Conservation (phyloP, 2,113 vertebrate genomes). For the Takifugu flavidus region DNA sequence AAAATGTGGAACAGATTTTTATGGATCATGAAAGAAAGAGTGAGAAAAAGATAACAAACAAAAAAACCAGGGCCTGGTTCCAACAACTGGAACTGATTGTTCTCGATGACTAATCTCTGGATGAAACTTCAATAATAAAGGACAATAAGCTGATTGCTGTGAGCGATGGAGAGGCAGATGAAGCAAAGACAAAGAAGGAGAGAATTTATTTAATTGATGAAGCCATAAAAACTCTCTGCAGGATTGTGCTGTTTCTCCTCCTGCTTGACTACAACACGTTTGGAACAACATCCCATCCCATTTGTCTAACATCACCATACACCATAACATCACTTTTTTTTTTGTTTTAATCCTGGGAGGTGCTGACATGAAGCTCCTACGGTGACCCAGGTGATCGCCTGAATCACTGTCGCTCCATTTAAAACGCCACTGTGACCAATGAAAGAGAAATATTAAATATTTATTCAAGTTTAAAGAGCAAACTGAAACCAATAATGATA, state of each 20-base stretch:
- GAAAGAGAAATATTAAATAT: too few relatives aligned
- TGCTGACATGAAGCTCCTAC: too few relatives aligned
- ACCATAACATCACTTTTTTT: too few relatives aligned
- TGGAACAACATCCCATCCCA: too few relatives aligned
- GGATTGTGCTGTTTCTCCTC: conserved; percentile 2
- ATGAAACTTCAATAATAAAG: conserved; percentile 49
- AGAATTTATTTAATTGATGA: conserved; percentile 30
- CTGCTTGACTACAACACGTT: too few relatives aligned
- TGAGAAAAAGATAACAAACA: conserved; percentile 17
- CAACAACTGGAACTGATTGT: conserved; percentile 40
- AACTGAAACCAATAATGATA: not conserved
- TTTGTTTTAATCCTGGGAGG: too few relatives aligned
- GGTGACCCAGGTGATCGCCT: too few relatives aligned
- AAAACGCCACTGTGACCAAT: too few relatives aligned
- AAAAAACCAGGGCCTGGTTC: conserved; percentile 33
- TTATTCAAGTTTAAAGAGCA: too few relatives aligned
- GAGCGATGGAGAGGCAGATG: conserved; percentile 46
- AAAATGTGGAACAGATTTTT: conserved; percentile 43
- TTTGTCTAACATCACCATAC: too few relatives aligned
- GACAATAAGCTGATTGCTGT: conserved; percentile 42
- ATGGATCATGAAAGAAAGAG: conserved; percentile 35
- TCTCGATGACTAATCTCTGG: conserved; percentile 54
- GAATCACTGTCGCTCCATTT: too few relatives aligned
- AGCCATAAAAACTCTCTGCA: conserved; percentile 5
- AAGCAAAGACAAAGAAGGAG: conserved; percentile 19